Conservation (phyloP, 1,140 invertebrate genomes). For the Aphelinus certus region DNA sequence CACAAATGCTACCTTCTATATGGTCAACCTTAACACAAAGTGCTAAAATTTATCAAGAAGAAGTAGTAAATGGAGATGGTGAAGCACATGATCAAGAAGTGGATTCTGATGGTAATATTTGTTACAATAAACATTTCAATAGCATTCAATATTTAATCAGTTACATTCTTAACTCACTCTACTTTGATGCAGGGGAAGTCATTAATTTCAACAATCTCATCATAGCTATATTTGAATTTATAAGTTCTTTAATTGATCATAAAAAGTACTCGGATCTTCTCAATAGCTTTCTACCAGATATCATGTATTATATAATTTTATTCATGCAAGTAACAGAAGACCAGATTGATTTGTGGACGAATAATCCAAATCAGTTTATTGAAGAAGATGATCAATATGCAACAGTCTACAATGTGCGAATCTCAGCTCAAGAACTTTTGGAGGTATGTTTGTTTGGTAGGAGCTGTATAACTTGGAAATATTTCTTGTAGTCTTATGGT, state of each 20-base stretch:
- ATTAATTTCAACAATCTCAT: conserved; percentile 80
- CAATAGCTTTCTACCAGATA: conserved; percentile 74
- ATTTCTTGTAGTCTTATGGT: not conserved
- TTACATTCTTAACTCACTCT: conserved; percentile 22
- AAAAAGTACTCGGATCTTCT: conserved; percentile 72
- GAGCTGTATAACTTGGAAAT: not conserved
- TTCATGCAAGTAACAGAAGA: conserved; percentile 84
- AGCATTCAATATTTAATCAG: not conserved
- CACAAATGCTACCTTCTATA: conserved; percentile 74
- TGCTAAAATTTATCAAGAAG: conserved; percentile 73
- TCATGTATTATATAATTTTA: conserved; percentile 79
- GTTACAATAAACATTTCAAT: not conserved
- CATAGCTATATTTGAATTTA: conserved; percentile 82
- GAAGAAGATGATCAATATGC: conserved; percentile 81
- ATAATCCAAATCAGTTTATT: conserved; percentile 79
- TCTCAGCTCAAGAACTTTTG: conserved; percentile 79
- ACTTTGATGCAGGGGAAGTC: conserved; percentile 70
- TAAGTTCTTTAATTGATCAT: conserved; percentile 73
- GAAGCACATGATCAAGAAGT: conserved; percentile 61
- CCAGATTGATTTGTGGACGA: conserved; percentile 76
- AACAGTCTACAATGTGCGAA: conserved; percentile 77
- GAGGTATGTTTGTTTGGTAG: conserved; percentile 59
- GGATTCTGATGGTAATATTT: conserved; percentile 67
- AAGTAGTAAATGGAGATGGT: conserved; percentile 69
- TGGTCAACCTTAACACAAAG: conserved; percentile 79